Conservation (phyloP, 2,113 vertebrate species). For the Daubentonia madagascariensis region DNA sequence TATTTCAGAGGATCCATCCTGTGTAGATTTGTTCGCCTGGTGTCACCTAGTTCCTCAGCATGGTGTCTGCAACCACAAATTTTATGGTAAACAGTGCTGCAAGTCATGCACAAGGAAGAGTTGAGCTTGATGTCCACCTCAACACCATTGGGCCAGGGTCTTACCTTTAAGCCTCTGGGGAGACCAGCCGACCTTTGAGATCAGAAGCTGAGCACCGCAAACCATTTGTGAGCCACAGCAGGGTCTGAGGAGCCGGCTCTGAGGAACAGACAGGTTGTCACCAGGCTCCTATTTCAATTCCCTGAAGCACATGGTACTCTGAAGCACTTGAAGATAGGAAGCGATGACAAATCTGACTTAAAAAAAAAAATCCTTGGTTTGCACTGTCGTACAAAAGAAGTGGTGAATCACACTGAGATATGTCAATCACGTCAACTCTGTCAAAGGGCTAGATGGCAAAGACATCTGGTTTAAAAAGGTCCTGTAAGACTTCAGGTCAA, state of each 20-base stretch:
- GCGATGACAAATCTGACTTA: slow-evolving; percentile 32
- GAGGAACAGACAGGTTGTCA: neutral
- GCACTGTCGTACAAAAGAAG: slow-evolving; percentile 35
- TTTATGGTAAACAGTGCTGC: slow-evolving; percentile 97
- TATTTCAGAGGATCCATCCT: slow-evolving; percentile 88
- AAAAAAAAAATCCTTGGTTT: slow-evolving; percentile 4
- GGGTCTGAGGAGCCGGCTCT: neutral
- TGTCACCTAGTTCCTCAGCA: slow-evolving; percentile 96
- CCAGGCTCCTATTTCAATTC: neutral
- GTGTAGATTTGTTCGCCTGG: slow-evolving; percentile 94
- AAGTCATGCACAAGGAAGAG: slow-evolving; percentile 92
- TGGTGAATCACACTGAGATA: neutral
- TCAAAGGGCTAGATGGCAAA: neutral
- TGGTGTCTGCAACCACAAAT: slow-evolving; percentile 96
- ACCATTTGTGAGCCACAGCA: too few relatives aligned
- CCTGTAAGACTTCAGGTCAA: neutral
- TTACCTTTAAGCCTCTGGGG: neutral
- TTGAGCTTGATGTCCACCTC: slow-evolving; percentile 65
- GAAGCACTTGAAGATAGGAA: slow-evolving; percentile 77
- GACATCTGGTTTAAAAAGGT: neutral
- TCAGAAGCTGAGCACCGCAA: neutral
- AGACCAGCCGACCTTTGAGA: neutral
- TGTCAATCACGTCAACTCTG: neutral
- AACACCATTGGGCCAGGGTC: neutral
- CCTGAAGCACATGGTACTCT: slow-evolving; percentile 63